These are phyloP conservation scores for Rhynchonycteris naso DNA, from an alignment of 2,797 vertebrate species.

Conservation along the genomic window DNA sequence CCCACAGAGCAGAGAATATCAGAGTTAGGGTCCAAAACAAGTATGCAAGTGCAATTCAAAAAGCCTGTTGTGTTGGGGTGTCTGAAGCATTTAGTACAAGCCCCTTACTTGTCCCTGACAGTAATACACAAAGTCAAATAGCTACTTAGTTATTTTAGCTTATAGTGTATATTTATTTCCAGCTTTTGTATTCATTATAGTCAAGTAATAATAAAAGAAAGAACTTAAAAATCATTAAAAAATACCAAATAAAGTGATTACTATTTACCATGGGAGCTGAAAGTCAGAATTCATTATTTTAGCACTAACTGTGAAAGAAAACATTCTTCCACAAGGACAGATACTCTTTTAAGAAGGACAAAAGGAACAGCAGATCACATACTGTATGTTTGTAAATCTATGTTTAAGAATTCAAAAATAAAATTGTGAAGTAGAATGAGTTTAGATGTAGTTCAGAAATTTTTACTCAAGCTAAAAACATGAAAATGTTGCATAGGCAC, in stretches of 20 bases:
- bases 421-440: slow-evolving; percentile 15
- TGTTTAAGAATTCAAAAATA: slow-evolving; percentile 79
- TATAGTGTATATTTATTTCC: neutral
- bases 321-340: neutral
- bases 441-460: slow-evolving; percentile 48
- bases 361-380: neutral
- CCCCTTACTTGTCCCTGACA: neutral
- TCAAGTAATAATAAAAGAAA: slow-evolving; percentile 20
- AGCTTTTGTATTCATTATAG: neutral
- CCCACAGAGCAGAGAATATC: neutral
- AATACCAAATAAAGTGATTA: neutral
- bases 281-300: slow-evolving; percentile 28
- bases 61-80: neutral
- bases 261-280: neutral
- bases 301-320: neutral
- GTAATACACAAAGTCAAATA: neutral
- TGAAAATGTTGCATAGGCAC: slow-evolving; percentile 56
- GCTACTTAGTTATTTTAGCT: neutral
- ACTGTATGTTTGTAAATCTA: slow-evolving; percentile 62
- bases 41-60: neutral
- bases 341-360: neutral
- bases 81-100: neutral
- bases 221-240: neutral
- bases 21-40: neutral
- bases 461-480: slow-evolving; percentile 35